Percentiles rank a stretch among this genome's conserved stretches.
phyloP scores from a whole-genome alignment of 2,113 vertebrate species.

The Columbina picui region DNA sequence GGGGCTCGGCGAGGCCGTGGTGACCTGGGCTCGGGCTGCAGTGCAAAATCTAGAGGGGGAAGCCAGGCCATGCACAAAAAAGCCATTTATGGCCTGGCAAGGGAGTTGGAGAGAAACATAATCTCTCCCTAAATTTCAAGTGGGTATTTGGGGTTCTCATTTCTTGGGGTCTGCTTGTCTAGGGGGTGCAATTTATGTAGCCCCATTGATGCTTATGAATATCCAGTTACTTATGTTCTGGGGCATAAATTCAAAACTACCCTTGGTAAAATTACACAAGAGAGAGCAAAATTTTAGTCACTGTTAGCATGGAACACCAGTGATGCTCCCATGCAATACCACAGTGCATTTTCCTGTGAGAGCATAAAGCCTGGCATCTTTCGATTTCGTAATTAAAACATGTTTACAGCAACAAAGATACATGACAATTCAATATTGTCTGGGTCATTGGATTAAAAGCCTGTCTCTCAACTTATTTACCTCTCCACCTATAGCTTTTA shows the following conservation, averaged over 20 bases:
- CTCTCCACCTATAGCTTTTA: background rate
- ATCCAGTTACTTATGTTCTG: background rate
- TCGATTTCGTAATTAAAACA: background rate
- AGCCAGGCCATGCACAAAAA: background rate
- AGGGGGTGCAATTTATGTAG: background rate
- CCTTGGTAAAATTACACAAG: background rate
- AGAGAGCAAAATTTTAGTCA: background rate
- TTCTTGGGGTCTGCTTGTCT: background rate
- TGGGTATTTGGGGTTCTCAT: background rate
- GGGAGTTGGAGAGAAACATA: background rate
- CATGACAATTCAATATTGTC: background rate
- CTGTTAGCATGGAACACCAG: background rate
- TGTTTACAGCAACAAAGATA: background rate
- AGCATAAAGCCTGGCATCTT: background rate
- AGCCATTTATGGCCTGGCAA: background rate
- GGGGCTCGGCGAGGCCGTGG: accelerated
- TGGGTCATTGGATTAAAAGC: background rate
- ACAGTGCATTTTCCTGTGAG: background rate
- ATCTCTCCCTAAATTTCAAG: background rate
- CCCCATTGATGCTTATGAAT: background rate
- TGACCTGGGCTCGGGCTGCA: background rate
- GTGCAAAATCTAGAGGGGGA: background rate
- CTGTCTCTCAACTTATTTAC: background rate
- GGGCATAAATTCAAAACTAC: background rate
- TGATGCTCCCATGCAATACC: background rate